These are phyloP conservation scores for Oedothorax gibbosus DNA, from an alignment of 1,140 invertebrate species.

Conservation along the genomic window DNA sequence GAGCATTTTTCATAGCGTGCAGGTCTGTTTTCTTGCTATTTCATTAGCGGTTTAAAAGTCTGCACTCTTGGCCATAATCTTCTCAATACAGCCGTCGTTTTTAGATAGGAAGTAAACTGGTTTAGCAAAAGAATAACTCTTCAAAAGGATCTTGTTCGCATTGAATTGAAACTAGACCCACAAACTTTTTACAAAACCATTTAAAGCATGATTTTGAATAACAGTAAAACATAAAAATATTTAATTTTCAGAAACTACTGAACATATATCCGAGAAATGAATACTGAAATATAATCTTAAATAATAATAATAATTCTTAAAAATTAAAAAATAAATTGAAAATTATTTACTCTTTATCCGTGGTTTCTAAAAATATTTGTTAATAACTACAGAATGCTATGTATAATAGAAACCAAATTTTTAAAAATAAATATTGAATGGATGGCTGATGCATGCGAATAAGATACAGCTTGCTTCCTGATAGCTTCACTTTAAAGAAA, in stretches of 20 bases:
- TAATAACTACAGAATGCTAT: no score
- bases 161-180: not conserved
- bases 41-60: conserved; percentile 51
- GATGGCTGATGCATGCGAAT: not conserved
- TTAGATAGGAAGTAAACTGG: conserved; percentile 34
- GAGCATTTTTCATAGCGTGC: conserved; percentile 59
- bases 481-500: not conserved
- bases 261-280: no score
- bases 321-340: no score
- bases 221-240: no score
- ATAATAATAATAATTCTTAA: no score
- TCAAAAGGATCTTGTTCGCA: conserved; percentile 38
- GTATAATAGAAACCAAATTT: no score
- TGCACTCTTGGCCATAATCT: conserved; percentile 47
- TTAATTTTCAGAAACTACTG: no score
- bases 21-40: conserved; percentile 57
- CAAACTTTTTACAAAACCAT: not conserved
- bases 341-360: no score
- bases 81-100: conserved; percentile 26
- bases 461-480: not conserved
- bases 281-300: no score
- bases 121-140: conserved; percentile 32
- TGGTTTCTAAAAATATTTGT: no score
- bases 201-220: no score
- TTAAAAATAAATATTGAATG: no score